Percentiles rank a stretch among this genome's conserved stretches.
Conservation (phyloP, 2,113 vertebrate genomes). For the Nothoprocta perdicaria region DNA sequence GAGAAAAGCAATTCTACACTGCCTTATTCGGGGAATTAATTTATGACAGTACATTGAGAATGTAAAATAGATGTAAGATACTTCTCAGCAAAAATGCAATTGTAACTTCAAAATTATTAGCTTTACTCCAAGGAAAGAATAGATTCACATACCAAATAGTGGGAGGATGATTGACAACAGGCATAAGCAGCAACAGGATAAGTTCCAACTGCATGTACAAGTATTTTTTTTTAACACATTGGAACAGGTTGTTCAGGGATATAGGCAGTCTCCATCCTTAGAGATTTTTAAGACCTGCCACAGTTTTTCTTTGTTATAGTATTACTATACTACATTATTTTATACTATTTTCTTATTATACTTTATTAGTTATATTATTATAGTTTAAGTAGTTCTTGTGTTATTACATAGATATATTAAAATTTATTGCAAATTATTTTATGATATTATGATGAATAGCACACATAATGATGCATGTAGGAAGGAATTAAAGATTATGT, state of each 20-base stretch:
- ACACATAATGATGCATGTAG: background rate
- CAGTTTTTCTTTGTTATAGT: too few relatives aligned
- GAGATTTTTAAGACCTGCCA: too few relatives aligned
- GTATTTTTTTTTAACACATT: background rate
- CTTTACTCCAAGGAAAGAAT: background rate
- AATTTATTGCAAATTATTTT: too few relatives aligned
- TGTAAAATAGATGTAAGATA: background rate
- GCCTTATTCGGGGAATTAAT: background rate
- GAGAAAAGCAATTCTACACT: background rate
- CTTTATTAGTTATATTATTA: too few relatives aligned
- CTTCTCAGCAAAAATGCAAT: background rate
- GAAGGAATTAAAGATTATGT: background rate
- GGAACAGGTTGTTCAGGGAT: too few relatives aligned
- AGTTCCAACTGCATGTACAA: background rate
- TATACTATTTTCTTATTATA: too few relatives aligned
- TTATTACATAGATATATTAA: too few relatives aligned
- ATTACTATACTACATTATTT: too few relatives aligned
- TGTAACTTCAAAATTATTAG: background rate
- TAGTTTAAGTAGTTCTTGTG: too few relatives aligned
- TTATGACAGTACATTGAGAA: background rate
- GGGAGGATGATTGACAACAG: background rate
- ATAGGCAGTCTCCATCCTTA: too few relatives aligned
- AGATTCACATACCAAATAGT: too few relatives aligned
- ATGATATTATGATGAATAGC: background rate
- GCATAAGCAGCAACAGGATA: background rate